These are phyloP conservation scores for Alloscopus bannaensis DNA, from an alignment of 2,888 invertebrate genomes.

Conservation along the genomic window DNA sequence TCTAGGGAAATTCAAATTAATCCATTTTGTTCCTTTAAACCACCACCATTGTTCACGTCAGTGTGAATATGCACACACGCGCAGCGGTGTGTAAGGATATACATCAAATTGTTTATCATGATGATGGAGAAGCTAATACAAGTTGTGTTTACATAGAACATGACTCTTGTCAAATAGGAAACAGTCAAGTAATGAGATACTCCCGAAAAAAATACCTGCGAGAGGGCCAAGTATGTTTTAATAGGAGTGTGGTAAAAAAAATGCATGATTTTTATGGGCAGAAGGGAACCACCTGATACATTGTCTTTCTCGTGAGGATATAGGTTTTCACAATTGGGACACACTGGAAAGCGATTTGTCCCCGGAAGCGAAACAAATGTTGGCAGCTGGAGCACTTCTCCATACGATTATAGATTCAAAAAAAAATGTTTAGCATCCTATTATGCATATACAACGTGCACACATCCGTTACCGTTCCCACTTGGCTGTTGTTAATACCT, in stretches of 20 bases:
- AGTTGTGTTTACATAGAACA: constrained; percentile 25
- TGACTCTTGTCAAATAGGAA: constrained; percentile 44
- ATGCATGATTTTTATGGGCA: background rate
- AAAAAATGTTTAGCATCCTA: no score
- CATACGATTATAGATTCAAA: no score
- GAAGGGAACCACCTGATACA: constrained; percentile 38
- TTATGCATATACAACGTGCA: background rate
- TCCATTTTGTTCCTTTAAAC: constrained; percentile 4
- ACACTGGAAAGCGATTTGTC: constrained; percentile 1
- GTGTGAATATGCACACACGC: background rate
- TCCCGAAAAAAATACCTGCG: constrained; percentile 4
- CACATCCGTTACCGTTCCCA: background rate
- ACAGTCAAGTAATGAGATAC: constrained; percentile 54
- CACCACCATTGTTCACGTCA: constrained; percentile 1
- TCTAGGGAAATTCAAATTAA: constrained; percentile 34
- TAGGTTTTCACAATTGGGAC: background rate
- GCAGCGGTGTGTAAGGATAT: background rate
- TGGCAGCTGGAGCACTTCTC: constrained; percentile 41
- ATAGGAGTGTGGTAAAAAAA: constrained; percentile 29
- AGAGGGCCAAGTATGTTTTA: constrained; percentile 3
- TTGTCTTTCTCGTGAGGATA: constrained; percentile 4
- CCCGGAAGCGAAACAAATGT: constrained; percentile 46
- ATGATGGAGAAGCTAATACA: constrained; percentile 7
- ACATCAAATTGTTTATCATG: constrained; percentile 25
- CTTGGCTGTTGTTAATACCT: background rate